phyloP scores from a whole-genome alignment of 2,113 vertebrate species.

The Thymallus thymallus region DNA sequence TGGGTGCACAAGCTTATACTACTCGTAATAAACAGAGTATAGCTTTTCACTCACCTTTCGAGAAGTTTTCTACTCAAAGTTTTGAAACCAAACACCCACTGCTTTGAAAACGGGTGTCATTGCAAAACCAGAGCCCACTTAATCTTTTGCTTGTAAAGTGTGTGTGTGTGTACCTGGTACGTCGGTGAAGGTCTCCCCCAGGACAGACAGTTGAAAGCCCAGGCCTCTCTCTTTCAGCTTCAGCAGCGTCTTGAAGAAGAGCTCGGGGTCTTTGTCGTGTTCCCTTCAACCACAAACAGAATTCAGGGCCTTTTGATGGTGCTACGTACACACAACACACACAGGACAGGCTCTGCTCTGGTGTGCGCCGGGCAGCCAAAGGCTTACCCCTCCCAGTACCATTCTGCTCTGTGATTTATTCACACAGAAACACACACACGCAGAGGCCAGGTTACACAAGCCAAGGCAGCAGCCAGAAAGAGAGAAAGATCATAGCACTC shows the following conservation, averaged over 20 bases:
- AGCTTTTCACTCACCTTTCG: neutral
- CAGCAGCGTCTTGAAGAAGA: slow-evolving; percentile 87
- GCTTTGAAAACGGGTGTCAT: neutral
- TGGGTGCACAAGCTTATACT: no score
- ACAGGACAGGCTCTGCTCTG: slow-evolving; percentile 3
- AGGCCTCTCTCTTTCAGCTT: slow-evolving; percentile 80
- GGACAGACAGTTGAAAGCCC: slow-evolving; percentile 85
- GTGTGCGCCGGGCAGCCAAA: neutral
- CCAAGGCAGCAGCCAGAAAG: slow-evolving; percentile 11
- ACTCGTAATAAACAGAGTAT: neutral
- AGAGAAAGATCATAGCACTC: slow-evolving; percentile 16
- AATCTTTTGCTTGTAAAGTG: slow-evolving; percentile 3
- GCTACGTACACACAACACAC: neutral
- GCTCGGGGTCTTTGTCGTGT: slow-evolving; percentile 94
- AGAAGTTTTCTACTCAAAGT: neutral
- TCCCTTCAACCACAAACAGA: slow-evolving; percentile 85
- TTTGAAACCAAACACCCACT: neutral
- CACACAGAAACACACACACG: slow-evolving; percentile 14
- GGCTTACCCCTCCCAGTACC: slow-evolving; percentile 1
- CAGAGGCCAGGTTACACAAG: slow-evolving; percentile 5
- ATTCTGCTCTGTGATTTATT: slow-evolving; percentile 1
- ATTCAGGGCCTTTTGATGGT: slow-evolving; percentile 37
- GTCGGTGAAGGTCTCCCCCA: slow-evolving; percentile 90
- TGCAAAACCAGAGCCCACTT: neutral
- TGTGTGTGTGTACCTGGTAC: slow-evolving; percentile 81